Percentiles rank a stretch among this genome's conserved stretches.
These are phyloP conservation scores for Thinocorus orbignyianus DNA, from an alignment of 2,113 vertebrate genomes.

Conservation along the genomic window DNA sequence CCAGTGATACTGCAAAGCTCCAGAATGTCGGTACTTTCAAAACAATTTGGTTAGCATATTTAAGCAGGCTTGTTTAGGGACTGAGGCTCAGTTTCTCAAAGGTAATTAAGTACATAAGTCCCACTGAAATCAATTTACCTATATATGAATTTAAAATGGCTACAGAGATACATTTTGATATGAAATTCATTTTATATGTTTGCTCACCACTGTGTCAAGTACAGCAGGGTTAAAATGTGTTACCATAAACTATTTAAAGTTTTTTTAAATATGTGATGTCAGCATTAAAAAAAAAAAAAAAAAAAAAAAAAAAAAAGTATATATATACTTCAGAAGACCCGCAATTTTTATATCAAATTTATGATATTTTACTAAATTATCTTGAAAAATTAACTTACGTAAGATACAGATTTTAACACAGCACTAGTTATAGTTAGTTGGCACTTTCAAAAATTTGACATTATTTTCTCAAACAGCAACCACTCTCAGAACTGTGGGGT, in stretches of 20 bases:
- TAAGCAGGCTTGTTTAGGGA: constrained; percentile 13
- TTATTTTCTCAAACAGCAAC: background rate
- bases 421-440: background rate
- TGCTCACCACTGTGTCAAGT: background rate
- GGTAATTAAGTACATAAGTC: constrained; percentile 29
- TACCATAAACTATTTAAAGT: background rate
- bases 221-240: background rate
- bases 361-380: background rate
- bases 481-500: background rate
- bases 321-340: background rate
- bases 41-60: constrained; percentile 14
- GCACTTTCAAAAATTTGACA: background rate
- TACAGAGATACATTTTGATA: background rate
- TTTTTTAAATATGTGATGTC: background rate
- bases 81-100: constrained; percentile 9
- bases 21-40: constrained; percentile 3
- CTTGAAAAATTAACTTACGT: background rate
- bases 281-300: background rate
- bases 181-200: constrained; percentile 4
- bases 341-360: background rate
- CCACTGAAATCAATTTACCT: constrained; percentile 44
- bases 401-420: background rate
- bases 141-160: background rate
- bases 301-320: too few species aligned
- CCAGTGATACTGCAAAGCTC: background rate